These are phyloP conservation scores for Drosophila funebris DNA, from an alignment of 1,140 invertebrate species.

Conservation along the genomic window DNA sequence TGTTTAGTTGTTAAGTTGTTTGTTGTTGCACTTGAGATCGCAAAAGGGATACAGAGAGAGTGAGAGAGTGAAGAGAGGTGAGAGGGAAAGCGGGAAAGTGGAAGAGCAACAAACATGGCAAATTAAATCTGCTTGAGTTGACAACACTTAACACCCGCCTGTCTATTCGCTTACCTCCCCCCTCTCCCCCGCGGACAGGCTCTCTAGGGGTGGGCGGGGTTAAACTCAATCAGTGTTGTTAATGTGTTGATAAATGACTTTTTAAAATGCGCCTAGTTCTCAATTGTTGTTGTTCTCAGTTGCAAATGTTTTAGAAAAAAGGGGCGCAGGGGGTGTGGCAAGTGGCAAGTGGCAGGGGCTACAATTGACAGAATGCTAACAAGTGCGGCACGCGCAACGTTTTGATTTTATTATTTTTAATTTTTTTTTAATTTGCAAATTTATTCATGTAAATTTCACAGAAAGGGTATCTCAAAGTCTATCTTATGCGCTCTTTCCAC, in stretches of 20 bases:
- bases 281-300: not conserved
- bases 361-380: conserved; percentile 44
- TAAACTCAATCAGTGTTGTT: conserved; percentile 71
- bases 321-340: not conserved
- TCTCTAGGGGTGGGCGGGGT: not conserved
- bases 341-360: no score
- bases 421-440: conserved; percentile 2
- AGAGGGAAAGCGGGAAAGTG: not conserved
- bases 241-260: conserved; percentile 81
- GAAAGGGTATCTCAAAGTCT: not conserved
- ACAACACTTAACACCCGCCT: conserved; percentile 72
- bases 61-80: no score
- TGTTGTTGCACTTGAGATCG: conserved; percentile 67
- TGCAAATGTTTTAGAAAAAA: not conserved
- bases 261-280: conserved; percentile 60
- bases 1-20: conserved; percentile 62
- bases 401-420: not conserved
- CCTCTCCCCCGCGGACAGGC: not conserved
- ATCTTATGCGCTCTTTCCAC: no score
- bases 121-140: conserved; percentile 82
- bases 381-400: conserved; percentile 36
- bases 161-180: not conserved
- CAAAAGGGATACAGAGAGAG: not conserved
- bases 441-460: not conserved
- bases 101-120: conserved; percentile 68